Evolutionary conservation across 1,140 invertebrate genomes (phyloP), one percentile per base, ranked within the genome.

Genomic region (Drosophila sp.): DNA sequence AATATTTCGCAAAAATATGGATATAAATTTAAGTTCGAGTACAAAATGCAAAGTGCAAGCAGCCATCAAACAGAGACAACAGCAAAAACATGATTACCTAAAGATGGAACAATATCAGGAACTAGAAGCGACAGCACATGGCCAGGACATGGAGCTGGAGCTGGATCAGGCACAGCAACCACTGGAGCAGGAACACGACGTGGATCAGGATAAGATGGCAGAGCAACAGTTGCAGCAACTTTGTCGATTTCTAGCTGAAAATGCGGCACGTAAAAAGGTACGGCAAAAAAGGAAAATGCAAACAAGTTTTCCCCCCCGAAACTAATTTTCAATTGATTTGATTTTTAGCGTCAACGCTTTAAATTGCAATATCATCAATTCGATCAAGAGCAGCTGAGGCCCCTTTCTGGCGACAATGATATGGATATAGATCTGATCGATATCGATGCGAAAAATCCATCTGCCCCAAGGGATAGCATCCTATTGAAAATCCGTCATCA

Each of bases 401-500:
- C 62, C 1, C 23, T 50, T 7, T 60, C 50, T 10, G 40, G 47
- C 27, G 23, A 66, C 0, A 68, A 90, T 2, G 79, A 76, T 0
- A 82, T 87, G 79, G 83, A 81, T 25, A 10, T 87, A 56, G 75
- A 72, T 8, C 80, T 85, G 23, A 86, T 85, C 25, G 81, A 89
- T 60, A 75, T 82, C 1, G 76, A 70, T 68, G 54, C 47, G 4
- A 47, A 47, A 1, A 47, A 40, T 5, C 41, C 32, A 5, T 7
- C 60, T 11, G 74, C 76, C 3, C 62, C 74, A 4, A 80, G 86
- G 32, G 90, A 91, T 56, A 82, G 83, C 72, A 91, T 91, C 60
- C 66, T 91, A 29, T 54, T 82, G 3, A 91, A 91, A 60, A 91
- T 91, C 32, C 90, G 90, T 23, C 75, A 85, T 44, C 90, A 91